A percentile compares a stretch with the other conserved stretches of the same genome.
phyloP scores from a whole-genome alignment of 2,113 vertebrate species.

The Choloepus hoffmanni region DNA sequence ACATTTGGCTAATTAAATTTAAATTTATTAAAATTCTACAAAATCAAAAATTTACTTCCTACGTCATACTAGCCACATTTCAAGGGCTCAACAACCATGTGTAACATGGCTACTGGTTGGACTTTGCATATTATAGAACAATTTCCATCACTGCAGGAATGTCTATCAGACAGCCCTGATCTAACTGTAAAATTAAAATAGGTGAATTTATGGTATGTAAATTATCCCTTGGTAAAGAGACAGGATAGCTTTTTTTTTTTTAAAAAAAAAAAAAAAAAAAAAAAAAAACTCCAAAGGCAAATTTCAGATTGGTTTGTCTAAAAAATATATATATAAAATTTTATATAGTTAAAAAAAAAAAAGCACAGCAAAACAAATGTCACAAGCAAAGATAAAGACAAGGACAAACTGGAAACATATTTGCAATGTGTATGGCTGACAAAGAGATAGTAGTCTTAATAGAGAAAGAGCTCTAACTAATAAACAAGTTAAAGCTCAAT shows the following conservation, averaged over 20 bases:
- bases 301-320: conserved; percentile 21
- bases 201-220: not conserved
- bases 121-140: not conserved
- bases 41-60: conserved; percentile 1
- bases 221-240: not conserved
- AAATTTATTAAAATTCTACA: not conserved
- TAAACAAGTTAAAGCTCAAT: conserved; percentile 53
- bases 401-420: conserved; percentile 35
- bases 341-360: conserved; percentile 46
- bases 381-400: not conserved
- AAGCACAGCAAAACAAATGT: conserved; percentile 27
- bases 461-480: conserved; percentile 8
- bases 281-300: conserved; percentile 11
- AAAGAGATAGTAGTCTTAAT: not conserved
- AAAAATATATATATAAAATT: not conserved
- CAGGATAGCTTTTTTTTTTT: not conserved
- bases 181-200: not conserved
- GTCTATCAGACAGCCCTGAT: not conserved
- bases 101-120: not conserved
- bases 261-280: not conserved
- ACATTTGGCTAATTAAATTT: not conserved
- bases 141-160: not conserved
- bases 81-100: not conserved
- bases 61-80: not conserved
- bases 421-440: not conserved